Percentiles rank a stretch among this genome's conserved stretches.
These are phyloP conservation scores for Rhamphomyia laevipes DNA, from an alignment of 2,888 invertebrate genomes.

Conservation along the genomic window DNA sequence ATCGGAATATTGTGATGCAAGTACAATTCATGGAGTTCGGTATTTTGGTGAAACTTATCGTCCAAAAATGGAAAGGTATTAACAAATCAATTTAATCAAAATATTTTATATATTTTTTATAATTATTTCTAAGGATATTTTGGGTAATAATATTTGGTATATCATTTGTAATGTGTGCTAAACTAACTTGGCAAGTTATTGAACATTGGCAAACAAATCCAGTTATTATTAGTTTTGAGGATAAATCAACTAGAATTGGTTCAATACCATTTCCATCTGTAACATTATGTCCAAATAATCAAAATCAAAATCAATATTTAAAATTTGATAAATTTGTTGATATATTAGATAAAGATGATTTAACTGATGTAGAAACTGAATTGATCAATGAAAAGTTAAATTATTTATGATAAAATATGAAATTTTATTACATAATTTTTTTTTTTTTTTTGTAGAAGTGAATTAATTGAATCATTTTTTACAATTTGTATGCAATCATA, in stretches of 20 bases:
- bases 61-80: slow-evolving; percentile 41
- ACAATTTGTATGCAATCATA: neutral
- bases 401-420: neutral
- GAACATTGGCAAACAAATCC: slow-evolving; percentile 9
- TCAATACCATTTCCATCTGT: slow-evolving; percentile 10
- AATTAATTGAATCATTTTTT: neutral
- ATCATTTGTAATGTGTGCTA: slow-evolving; percentile 6
- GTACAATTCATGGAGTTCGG: slow-evolving; percentile 44
- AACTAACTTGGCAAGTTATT: slow-evolving; percentile 6
- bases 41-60: slow-evolving; percentile 43
- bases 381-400: neutral
- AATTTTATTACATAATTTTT: neutral
- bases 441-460: neutral
- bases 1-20: slow-evolving; percentile 15
- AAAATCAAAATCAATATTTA: slow-evolving; percentile 6
- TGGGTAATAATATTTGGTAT: slow-evolving; percentile 9
- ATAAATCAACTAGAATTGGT: slow-evolving; percentile 4
- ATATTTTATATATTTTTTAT: neutral
- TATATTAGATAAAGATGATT: neutral
- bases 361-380: neutral
- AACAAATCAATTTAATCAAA: too few species aligned
- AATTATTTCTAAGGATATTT: slow-evolving; percentile 6
- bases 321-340: neutral
- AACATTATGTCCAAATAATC: slow-evolving; percentile 11
- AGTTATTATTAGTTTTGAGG: slow-evolving; percentile 7